Evolutionary conservation across 2,797 vertebrate species (phyloP).

Genomic region (Pampus argenteus): DNA sequence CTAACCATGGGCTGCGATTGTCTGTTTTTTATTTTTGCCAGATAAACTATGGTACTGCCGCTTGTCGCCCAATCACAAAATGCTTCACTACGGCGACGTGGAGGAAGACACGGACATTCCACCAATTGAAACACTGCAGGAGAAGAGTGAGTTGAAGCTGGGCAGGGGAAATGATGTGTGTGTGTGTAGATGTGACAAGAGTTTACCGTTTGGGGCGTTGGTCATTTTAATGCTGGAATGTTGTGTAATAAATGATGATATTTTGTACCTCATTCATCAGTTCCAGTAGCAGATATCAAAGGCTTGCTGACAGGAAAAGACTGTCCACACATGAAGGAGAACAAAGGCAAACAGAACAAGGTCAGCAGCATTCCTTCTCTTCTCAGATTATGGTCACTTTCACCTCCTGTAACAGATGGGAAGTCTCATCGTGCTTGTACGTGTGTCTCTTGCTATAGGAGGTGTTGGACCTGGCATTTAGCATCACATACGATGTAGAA

Average conservation of each 20-base stretch:
- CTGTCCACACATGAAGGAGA: constrained; percentile 95
- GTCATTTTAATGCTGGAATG: not conserved
- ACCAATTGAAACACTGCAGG: constrained; percentile 89
- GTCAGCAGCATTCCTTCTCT: constrained; percentile 71
- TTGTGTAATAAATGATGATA: not conserved
- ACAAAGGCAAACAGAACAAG: constrained; percentile 96
- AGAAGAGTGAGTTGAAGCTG: constrained; percentile 89
- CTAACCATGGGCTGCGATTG: not conserved
- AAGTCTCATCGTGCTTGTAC: not conserved
- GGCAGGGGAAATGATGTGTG: not conserved
- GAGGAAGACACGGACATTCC: constrained; percentile 87
- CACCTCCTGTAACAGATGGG: not conserved
- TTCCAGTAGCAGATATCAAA: constrained; percentile 95
- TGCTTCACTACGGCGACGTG: constrained; percentile 95
- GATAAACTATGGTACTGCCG: constrained; percentile 99
- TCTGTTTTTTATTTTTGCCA: constrained; percentile 63
- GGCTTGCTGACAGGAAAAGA: constrained; percentile 92
- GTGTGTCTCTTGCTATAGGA: constrained; percentile 81
- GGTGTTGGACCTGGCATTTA: constrained; percentile 93
- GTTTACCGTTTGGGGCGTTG: not conserved
- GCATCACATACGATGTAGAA: constrained; percentile 91
- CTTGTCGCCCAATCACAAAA: constrained; percentile 96
- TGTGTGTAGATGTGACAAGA: not conserved
- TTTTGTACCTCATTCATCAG: constrained; percentile 69
- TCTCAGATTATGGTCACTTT: accelerated